Evolutionary conservation across 2,888 invertebrate species (phyloP), one percentile per base, ranked within the genome.

Genomic region (Volucella inflata): DNA sequence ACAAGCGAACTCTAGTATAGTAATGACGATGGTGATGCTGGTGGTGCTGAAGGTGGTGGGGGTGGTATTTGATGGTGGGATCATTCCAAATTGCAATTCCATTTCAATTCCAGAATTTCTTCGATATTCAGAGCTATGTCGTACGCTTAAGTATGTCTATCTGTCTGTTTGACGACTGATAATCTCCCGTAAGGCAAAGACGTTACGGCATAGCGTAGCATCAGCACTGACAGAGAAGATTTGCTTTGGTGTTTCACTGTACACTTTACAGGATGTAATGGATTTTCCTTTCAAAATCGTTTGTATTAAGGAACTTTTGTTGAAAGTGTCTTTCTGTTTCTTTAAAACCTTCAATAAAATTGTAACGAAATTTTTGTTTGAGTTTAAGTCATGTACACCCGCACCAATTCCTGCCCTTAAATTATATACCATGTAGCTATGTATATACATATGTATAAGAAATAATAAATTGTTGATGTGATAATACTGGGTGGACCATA

Each of bases 21-120:
- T 30, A 16, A 62, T 30, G n/a, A 51, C 12, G 40, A 36, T 36
- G 57, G 44, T 16, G 57, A 17, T 16, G 48, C 8, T 48, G 38
- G 42, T 57, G 36, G 30, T 50, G 62, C 10, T 6, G 68, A 36
- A 14, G 62, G 16, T 21, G 17, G 59, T 14, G 21, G 48, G 30
- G 30, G 30, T 30, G 30, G 30, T 6, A 30, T 30, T 30, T 36
- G 74, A n/a, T 38, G 55, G 17, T 14, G 51, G 55, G 64, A 46
- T 51, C 57, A 64, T 72, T 81, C 17, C 55, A 72, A 85, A 85
- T 85, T 77, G 81, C 85, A 85, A 85, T 85, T 85, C 51, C 81
- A 85, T 85, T 85, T 85, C 85, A 81, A 77, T 85, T 72, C 40
- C 71, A 72, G 76, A 81, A 77, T 77, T 76, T 85, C 81, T 85